Conservation (phyloP, 2,888 invertebrate species). For the Xestia ashworthii region DNA sequence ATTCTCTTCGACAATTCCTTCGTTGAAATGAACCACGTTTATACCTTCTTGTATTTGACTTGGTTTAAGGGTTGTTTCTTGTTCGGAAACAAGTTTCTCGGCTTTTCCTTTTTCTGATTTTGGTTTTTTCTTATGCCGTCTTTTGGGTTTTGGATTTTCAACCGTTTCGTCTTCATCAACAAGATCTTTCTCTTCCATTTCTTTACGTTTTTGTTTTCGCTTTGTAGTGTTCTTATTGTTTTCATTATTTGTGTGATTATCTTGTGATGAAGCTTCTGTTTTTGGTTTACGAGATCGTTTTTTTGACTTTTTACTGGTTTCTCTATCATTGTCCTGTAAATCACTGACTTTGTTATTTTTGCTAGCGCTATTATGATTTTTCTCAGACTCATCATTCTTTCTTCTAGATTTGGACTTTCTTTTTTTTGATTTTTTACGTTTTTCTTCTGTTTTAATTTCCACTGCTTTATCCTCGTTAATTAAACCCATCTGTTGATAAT, state of each 20-base stretch:
- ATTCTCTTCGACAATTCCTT: conserved; percentile 54
- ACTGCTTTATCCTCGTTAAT: conserved; percentile 13
- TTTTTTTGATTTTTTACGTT: conserved; percentile 34
- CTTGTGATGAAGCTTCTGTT: not conserved
- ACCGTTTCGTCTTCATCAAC: conserved; percentile 23
- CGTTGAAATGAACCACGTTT: conserved; percentile 47
- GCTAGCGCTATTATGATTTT: not conserved
- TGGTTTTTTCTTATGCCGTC: conserved; percentile 46
- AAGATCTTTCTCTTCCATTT: conserved; percentile 2
- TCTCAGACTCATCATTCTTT: conserved; percentile 17
- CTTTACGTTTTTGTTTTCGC: conserved; percentile 37
- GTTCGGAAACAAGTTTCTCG: conserved; percentile 42
- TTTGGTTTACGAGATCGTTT: conserved; percentile 25
- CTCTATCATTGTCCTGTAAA: conserved; percentile 17
- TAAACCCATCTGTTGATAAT: conserved; percentile 27
- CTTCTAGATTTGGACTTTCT: conserved; percentile 46
- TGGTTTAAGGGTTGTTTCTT: conserved; percentile 16
- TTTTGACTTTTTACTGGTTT: conserved; percentile 43
- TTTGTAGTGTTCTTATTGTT: conserved; percentile 23
- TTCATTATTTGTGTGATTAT: conserved; percentile 4
- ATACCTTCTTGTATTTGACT: conserved; percentile 49
- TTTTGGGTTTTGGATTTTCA: conserved; percentile 43
- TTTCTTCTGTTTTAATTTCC: conserved; percentile 7
- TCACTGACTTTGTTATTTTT: conserved; percentile 13
- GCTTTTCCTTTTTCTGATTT: conserved; percentile 31